Evolutionary conservation across 2,113 vertebrate species (phyloP).

Genomic region (Chlamydotis undulata): DNA sequence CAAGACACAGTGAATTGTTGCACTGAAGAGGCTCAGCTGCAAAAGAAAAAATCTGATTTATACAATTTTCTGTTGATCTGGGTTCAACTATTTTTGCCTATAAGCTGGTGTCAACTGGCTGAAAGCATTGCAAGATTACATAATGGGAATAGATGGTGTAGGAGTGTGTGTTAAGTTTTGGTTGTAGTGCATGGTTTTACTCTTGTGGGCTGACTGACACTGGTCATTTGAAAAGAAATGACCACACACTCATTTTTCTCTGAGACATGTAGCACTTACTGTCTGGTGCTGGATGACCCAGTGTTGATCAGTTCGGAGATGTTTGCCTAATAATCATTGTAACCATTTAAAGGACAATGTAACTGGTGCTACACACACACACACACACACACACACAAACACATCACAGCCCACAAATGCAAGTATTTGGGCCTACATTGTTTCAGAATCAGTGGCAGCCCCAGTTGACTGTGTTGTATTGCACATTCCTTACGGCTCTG

Average conservation of each 20-base stretch:
- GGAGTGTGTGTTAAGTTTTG: constrained; percentile 49
- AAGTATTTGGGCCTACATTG: constrained; percentile 10
- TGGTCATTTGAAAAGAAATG: constrained; percentile 42
- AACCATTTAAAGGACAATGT: constrained; percentile 60
- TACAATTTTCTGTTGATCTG: constrained; percentile 73
- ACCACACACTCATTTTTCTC: constrained; percentile 33
- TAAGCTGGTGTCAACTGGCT: constrained; percentile 60
- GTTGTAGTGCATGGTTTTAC: constrained; percentile 47
- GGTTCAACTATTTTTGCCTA: constrained; percentile 73
- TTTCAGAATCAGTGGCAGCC: constrained; percentile 32
- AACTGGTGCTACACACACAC: constrained; percentile 76
- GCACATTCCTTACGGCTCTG: constrained; percentile 56
- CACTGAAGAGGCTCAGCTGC: constrained; percentile 74
- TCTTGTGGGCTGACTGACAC: constrained; percentile 2
- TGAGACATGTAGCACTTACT: constrained; percentile 54
- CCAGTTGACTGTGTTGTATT: constrained; percentile 49
- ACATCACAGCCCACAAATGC: constrained; percentile 19
- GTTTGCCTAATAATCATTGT: constrained; percentile 43
- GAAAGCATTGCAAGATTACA: constrained; percentile 25
- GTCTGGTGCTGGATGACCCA: constrained; percentile 54
- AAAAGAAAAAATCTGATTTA: constrained; percentile 77
- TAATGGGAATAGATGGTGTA: constrained; percentile 34
- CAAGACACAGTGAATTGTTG: constrained; percentile 80
- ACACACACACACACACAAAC: background rate
- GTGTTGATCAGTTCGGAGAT: constrained; percentile 6